Base-by-base conservation (phyloP, 2,113 vertebrate genomes). In the Odocoileus virginianus region DNA sequence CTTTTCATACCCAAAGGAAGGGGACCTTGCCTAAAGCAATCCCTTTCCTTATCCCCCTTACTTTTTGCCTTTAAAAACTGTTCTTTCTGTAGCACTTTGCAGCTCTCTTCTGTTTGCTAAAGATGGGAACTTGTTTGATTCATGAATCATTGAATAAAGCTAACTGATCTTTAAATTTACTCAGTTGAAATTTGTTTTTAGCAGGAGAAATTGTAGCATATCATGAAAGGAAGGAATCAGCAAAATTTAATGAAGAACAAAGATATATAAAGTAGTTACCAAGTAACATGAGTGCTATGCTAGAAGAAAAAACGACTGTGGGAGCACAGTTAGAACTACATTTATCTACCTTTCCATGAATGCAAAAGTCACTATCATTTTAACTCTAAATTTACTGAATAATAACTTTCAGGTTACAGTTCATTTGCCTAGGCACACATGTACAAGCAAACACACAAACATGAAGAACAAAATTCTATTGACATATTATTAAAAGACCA, bases 351-450 rank as follows among this genome's bases (percentile, higher is more conserved):
- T 78, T 98, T 94, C 50, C 27, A 47, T 33, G 95, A 98, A 97
- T 94, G 92, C 89, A 97, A 98, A 98, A 92, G 74, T 97, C 91
- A 97, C 82, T 94, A 96, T 54, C 83, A 90, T 52, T 97, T 98
- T 98, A 94, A 95, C 57, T 97, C 87, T 89, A 97, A 97, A 95
- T 97, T 90, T 87, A 89, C 76, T 98, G 91, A 98, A 98, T 96
- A 98, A 97, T 96, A 87, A 45, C 13, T 97, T 96, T 33, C 27
- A 57, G 8, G 2, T 55, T 89, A 36, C 28, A 93, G 58, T 89
- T 97, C 91, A 87, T 97, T 98, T 97, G 96, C 60, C 30, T 15
- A 33, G 47, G 97, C 81, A 95, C 40, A 92, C 98, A 98, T 23
- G 33, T 19, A 36, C 2, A 36, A 12, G 5, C 30, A 23, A 21